Base-by-base conservation (phyloP, 2,797 vertebrate genomes). In the Pantherophis vulpinus region DNA sequence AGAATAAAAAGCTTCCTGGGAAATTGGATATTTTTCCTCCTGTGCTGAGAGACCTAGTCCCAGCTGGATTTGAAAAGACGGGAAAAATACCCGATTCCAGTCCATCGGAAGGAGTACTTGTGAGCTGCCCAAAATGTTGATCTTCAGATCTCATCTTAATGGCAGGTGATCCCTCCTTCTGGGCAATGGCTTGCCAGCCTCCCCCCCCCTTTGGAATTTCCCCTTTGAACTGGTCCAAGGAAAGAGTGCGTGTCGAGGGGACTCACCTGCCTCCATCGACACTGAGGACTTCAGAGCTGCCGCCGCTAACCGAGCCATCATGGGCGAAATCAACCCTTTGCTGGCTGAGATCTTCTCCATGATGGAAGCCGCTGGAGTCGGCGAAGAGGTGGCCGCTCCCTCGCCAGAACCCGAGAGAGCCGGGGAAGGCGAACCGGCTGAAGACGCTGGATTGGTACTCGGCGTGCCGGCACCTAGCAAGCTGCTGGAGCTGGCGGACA, bases 271-370 rank as follows among this genome's bases (percentile, higher is more conserved):
- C 94, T 99, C 99, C 66, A 97, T 97, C 95, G 97, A 97, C 96
- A 97, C 97, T 66, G 98, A 98, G 86, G 99, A 98, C 96, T 99
- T 99, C 95, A 99, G 98, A 27, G 99, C 99, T 4, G 99, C 99
- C 0, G 99, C 99, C 25, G 99, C 99, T 97, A 99, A 97, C 94
- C 99, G 97, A 95, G 99, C 99, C 99, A 99, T 99, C 99, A 99
- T 99, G 70, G 99, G 99, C 0, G 99, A 99, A 97, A 99, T 99
- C 96, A 99, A 98, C 66, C 99, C 99, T 97, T 99, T 99, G 98
- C 99, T 99, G 51, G 99, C 99, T 0, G 99, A 99, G 97, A 99
- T 99, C 98, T 99, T 99, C 97, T 99, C 99, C 99, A 99, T 98
- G 96, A 99, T 99, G 95, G 99, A 99, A 93, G 98, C 98, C 0